Conservation (phyloP, 1,140 invertebrate species). For the Hyphantria cunea region DNA sequence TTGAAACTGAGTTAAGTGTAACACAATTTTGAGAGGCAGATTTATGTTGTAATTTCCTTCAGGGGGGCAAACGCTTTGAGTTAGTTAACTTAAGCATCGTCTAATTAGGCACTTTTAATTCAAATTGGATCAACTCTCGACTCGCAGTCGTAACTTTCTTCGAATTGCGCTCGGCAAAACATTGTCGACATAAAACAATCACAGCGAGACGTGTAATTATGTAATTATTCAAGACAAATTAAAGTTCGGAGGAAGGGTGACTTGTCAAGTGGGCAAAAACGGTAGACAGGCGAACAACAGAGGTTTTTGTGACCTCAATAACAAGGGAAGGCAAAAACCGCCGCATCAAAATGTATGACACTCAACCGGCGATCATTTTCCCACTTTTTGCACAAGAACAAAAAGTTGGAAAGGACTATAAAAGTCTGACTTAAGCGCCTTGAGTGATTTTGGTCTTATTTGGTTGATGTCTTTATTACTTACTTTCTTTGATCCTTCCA, state of each 20-base stretch:
- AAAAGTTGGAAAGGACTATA: slow-evolving; percentile 48
- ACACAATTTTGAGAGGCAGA: slow-evolving; percentile 47
- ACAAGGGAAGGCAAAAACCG: slow-evolving; percentile 56
- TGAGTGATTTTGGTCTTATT: slow-evolving; percentile 70
- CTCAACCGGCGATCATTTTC: slow-evolving; percentile 43
- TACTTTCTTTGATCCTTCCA: slow-evolving; percentile 57
- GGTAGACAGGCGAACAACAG: slow-evolving; percentile 52
- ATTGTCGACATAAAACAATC: slow-evolving; percentile 33
- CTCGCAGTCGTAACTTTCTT: slow-evolving; percentile 27
- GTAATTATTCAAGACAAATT: slow-evolving; percentile 68
- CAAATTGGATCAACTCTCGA: slow-evolving; percentile 32
- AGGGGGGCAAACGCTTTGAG: slow-evolving; percentile 39
- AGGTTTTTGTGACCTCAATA: slow-evolving; percentile 55
- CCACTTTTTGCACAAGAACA: slow-evolving; percentile 45
- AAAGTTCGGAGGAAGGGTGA: slow-evolving; percentile 52
- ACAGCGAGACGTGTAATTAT: slow-evolving; percentile 54
- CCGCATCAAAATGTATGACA: slow-evolving; percentile 66
- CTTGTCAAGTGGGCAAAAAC: slow-evolving; percentile 69
- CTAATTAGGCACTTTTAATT: slow-evolving; percentile 39
- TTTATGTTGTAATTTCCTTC: slow-evolving; percentile 55
- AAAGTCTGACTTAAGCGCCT: slow-evolving; percentile 51
- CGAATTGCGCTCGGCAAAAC: slow-evolving; percentile 27
- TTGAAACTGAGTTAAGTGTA: slow-evolving; percentile 48
- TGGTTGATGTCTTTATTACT: slow-evolving; percentile 50
- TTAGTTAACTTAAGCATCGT: slow-evolving; percentile 41